phyloP scores from a whole-genome alignment of 2,113 vertebrate genomes.

The Macquaria australasica region DNA sequence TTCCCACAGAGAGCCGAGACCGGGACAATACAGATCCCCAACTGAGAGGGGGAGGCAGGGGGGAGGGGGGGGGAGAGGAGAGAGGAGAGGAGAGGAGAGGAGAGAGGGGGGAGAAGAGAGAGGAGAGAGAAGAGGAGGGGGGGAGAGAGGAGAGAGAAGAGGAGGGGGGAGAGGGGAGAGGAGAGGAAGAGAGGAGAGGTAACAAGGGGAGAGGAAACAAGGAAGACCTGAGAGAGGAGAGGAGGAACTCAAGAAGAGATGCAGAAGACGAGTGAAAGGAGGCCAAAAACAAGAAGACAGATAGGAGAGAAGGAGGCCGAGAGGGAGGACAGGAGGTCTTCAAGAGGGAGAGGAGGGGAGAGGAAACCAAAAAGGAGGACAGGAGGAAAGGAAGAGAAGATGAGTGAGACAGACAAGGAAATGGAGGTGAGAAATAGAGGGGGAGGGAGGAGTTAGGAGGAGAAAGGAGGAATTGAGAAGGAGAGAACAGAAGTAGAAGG shows the following conservation, averaged over 20 bases:
- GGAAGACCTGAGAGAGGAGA: slow-evolving; percentile 88
- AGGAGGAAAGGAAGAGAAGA: too few relatives aligned
- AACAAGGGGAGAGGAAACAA: not conserved
- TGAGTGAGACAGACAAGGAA: too few relatives aligned
- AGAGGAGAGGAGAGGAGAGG: too few relatives aligned
- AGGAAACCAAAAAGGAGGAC: too few relatives aligned
- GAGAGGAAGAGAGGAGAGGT: not conserved
- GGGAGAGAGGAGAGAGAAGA: slow-evolving; percentile 83
- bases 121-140: slow-evolving; percentile 78
- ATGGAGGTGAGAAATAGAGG: too few relatives aligned
- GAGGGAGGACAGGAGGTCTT: too few relatives aligned
- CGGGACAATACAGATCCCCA: slow-evolving; percentile 66
- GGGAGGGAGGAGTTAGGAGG: too few relatives aligned
- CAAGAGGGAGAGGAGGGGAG: too few relatives aligned
- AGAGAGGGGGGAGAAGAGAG: slow-evolving; percentile 44
- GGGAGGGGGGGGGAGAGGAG: slow-evolving; percentile 64
- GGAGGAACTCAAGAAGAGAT: too few relatives aligned
- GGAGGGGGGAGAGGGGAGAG: slow-evolving; percentile 77
- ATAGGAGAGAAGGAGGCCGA: too few relatives aligned
- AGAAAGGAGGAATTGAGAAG: too few relatives aligned
- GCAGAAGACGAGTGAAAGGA: not conserved
- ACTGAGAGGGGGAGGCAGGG: slow-evolving; percentile 67
- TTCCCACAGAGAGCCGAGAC: slow-evolving; percentile 89
- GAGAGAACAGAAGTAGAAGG: too few relatives aligned
- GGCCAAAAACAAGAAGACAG: not conserved